Evolutionary conservation across 1,140 invertebrate species (phyloP).

Genomic region (Dinothrombium tinctorium): DNA sequence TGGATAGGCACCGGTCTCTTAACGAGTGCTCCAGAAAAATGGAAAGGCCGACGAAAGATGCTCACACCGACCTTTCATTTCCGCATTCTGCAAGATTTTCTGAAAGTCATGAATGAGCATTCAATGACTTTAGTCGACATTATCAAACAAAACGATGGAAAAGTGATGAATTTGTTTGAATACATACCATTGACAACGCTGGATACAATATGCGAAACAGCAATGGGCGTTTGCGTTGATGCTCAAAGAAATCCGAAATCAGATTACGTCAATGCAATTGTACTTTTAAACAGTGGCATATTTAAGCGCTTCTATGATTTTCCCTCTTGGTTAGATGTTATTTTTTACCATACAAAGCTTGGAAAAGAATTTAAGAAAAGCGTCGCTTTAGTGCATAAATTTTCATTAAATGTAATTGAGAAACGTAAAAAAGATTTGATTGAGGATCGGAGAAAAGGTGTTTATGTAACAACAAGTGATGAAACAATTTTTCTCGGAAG

Average conservation of each 20-base stretch:
- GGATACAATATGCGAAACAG: too few species aligned
- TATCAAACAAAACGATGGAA: conserved; percentile 17
- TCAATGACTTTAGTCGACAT: conserved; percentile 27
- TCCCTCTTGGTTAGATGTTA: too few species aligned
- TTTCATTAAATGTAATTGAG: too few species aligned
- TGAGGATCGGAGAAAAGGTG: too few species aligned
- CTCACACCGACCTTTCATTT: conserved; percentile 31
- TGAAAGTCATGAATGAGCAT: conserved; percentile 26
- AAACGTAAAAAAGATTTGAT: too few species aligned
- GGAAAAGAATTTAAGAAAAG: too few species aligned
- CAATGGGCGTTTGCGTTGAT: conserved; percentile 34
- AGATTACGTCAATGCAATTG: conserved; percentile 45
- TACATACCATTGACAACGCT: conserved; percentile 59
- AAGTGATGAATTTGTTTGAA: conserved; percentile 37
- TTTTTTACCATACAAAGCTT: too few species aligned
- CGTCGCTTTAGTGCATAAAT: too few species aligned
- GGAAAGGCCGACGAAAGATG: conserved; percentile 25
- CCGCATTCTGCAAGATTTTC: conserved; percentile 28
- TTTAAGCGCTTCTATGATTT: too few species aligned
- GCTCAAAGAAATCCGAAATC: conserved; percentile 38
- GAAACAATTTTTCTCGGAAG: too few species aligned
- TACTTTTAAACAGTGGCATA: too few species aligned
- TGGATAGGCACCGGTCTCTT: conserved; percentile 70
- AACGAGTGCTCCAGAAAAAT: conserved; percentile 28
- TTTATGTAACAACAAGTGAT: too few species aligned